Evolutionary conservation across 1,140 invertebrate species (phyloP).

Genomic region (Epicauta chinensis): DNA sequence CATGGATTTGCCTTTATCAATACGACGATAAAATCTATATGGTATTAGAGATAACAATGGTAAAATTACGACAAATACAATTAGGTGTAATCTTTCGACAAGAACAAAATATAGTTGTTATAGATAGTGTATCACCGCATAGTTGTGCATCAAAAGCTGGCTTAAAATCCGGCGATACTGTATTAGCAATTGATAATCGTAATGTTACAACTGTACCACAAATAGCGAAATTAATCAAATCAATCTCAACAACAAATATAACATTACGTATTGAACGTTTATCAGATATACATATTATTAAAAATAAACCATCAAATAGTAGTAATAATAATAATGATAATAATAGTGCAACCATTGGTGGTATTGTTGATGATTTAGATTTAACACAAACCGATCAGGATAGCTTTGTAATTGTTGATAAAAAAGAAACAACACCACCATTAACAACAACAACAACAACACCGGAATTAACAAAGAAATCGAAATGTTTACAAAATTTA

Average conservation of each 20-base stretch:
- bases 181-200: constrained; percentile 75
- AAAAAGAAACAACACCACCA: constrained; percentile 30
- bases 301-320: constrained; percentile 13
- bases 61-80: constrained; percentile 57
- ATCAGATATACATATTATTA: constrained; percentile 36
- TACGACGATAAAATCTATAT: constrained; percentile 48
- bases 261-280: constrained; percentile 54
- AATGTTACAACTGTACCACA: constrained; percentile 66
- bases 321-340: constrained; percentile 1
- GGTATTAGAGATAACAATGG: constrained; percentile 58
- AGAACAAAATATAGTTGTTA: constrained; percentile 55
- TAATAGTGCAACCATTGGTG: neutral
- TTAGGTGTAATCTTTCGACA: constrained; percentile 65
- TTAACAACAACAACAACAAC: too few species aligned
- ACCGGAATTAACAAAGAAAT: constrained; percentile 30
- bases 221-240: constrained; percentile 61
- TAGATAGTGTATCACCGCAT: constrained; percentile 69
- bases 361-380: constrained; percentile 21
- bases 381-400: constrained; percentile 25
- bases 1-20: constrained; percentile 38
- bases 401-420: constrained; percentile 34
- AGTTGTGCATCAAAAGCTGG: constrained; percentile 72
- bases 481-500: neutral
- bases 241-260: constrained; percentile 45
- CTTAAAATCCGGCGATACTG: constrained; percentile 67